A percentile compares a stretch with the other conserved stretches of the same genome.
Evolutionary conservation across 2,113 vertebrate species (phyloP).

Genomic region (Crotalus helleri): DNA sequence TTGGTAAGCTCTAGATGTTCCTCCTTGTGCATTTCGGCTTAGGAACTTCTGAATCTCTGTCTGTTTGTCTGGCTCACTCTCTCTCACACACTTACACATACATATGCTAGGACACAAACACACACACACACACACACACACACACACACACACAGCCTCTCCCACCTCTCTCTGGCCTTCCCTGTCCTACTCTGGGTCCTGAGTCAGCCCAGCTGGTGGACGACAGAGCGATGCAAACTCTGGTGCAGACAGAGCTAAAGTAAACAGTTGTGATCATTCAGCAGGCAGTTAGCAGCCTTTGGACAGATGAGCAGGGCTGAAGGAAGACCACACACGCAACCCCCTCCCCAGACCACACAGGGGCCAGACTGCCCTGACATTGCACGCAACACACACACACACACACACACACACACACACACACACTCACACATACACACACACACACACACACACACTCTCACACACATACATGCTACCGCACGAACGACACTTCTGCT

Average conservation of each 20-base stretch:
- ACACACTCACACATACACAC: slow-evolving; percentile 59
- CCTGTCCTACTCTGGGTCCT: slow-evolving; percentile 71
- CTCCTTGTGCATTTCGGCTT: background rate
- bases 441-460: slow-evolving; percentile 55
- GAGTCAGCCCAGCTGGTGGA: slow-evolving; percentile 97
- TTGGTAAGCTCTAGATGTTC: slow-evolving; percentile 32
- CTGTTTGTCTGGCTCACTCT: background rate
- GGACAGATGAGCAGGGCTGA: slow-evolving; percentile 95
- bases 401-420: slow-evolving; percentile 28
- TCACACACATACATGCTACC: slow-evolving; percentile 56
- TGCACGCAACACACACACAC: slow-evolving; percentile 75
- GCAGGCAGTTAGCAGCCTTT: slow-evolving; percentile 94
- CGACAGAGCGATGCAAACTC: slow-evolving; percentile 84
- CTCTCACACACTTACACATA: background rate
- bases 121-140: too few species aligned
- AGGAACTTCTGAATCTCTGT: background rate
- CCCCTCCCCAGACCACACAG: slow-evolving; percentile 89
- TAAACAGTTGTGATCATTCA: slow-evolving; percentile 97
- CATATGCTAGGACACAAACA: too few species aligned
- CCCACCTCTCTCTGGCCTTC: slow-evolving; percentile 39
- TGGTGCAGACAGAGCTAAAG: slow-evolving; percentile 99
- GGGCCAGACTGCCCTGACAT: slow-evolving; percentile 74
- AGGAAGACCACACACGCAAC: slow-evolving; percentile 92
- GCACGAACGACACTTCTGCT: slow-evolving; percentile 57
- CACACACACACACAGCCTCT: background rate